A percentile compares a stretch with the other conserved stretches of the same genome.
Evolutionary conservation across 1,140 invertebrate genomes (phyloP).

Genomic region (Drosophila persimilis): DNA sequence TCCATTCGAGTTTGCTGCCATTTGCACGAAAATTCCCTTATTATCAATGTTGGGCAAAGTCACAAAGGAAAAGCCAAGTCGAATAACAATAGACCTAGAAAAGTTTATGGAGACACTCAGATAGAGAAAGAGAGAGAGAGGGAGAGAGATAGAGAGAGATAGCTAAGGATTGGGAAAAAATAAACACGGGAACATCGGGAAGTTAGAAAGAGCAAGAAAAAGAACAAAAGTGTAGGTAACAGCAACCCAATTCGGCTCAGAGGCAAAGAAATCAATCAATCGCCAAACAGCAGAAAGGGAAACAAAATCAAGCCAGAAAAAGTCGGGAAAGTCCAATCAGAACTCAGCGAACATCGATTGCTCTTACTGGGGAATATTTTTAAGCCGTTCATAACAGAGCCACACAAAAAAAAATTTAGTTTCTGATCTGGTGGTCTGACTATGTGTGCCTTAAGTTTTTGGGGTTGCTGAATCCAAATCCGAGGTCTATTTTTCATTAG

Average conservation of each 20-base stretch:
- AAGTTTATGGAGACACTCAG: neutral
- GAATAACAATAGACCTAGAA: slow-evolving; percentile 34
- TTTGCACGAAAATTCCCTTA: slow-evolving; percentile 26
- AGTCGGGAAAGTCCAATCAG: neutral
- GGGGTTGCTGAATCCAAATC: no score
- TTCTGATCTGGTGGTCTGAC: no score
- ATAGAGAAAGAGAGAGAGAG: no score
- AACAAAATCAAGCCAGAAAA: slow-evolving; percentile 45
- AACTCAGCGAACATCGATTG: no score
- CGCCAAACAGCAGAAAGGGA: slow-evolving; percentile 20
- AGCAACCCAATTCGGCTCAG: slow-evolving; percentile 42
- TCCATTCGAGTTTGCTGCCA: slow-evolving; percentile 13
- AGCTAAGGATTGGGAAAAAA: slow-evolving; percentile 2
- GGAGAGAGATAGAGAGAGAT: neutral
- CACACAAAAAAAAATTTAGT: no score
- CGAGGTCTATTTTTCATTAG: no score
- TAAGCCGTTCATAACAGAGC: no score
- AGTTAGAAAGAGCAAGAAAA: neutral
- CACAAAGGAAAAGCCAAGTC: slow-evolving; percentile 20
- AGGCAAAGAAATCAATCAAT: slow-evolving; percentile 53
- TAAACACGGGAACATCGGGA: slow-evolving; percentile 32
- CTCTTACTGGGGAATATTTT: no score
- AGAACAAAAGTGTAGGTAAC: slow-evolving; percentile 38
- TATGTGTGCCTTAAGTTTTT: no score
- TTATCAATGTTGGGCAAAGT: slow-evolving; percentile 32